Evolutionary conservation across 2,797 vertebrate species (phyloP).

Genomic region (Clamator glandarius): DNA sequence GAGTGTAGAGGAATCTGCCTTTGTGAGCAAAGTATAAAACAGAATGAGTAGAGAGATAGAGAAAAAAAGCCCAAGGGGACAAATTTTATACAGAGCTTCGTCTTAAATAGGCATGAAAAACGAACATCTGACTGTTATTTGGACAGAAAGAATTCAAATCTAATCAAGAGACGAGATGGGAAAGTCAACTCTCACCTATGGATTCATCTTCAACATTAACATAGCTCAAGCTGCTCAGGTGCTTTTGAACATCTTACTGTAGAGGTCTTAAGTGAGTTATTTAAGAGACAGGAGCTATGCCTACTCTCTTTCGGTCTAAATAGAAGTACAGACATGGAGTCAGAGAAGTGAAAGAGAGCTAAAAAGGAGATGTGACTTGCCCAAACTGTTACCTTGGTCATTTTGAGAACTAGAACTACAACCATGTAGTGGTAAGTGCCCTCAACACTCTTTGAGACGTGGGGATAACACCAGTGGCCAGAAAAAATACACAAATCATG

Average conservation of each 20-base stretch:
- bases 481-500: not conserved
- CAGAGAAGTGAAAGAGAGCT: not conserved
- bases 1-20: fast-evolving
- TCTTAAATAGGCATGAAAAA: not conserved
- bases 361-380: not conserved
- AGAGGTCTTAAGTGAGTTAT: not conserved
- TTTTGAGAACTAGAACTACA: not conserved
- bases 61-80: fast-evolving
- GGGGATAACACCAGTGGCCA: too few species aligned
- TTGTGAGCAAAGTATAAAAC: not conserved
- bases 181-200: not conserved
- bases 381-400: not conserved
- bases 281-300: not conserved
- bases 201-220: not conserved
- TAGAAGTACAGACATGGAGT: not conserved
- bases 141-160: not conserved
- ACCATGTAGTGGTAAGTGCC: not conserved
- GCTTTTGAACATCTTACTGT: not conserved
- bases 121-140: not conserved
- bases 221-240: not conserved
- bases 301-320: not conserved
- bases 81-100: not conserved
- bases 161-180: not conserved
- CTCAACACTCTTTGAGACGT: not conserved
- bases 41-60: not conserved